A percentile compares a stretch with the other conserved stretches of the same genome.
Evolutionary conservation across 2,113 vertebrate genomes (phyloP).

Genomic region (Ginglymostoma cirratum): DNA sequence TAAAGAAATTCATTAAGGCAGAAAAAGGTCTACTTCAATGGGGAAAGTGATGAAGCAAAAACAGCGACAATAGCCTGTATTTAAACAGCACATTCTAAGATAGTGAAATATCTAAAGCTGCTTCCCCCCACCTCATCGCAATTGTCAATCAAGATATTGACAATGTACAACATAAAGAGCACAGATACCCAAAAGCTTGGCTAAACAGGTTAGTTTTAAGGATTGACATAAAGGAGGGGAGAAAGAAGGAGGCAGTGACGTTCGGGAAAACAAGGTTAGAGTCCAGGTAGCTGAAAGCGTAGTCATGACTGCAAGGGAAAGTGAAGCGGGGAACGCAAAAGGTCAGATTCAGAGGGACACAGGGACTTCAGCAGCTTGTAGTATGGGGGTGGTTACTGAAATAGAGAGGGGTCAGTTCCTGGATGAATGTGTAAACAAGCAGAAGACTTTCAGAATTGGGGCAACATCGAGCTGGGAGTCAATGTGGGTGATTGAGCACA

Average conservation of each 20-base stretch:
- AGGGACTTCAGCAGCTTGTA: background rate
- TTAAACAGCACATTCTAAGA: background rate
- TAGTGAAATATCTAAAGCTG: background rate
- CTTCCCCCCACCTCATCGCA: too few species aligned
- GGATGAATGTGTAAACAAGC: background rate
- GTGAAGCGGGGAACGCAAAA: background rate
- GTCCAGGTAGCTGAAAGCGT: background rate
- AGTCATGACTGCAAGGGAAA: background rate
- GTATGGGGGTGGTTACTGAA: background rate
- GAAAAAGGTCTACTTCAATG: background rate
- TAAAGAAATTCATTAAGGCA: background rate
- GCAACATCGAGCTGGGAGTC: background rate
- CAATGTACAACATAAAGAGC: background rate
- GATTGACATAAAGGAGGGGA: background rate
- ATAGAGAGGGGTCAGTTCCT: background rate
- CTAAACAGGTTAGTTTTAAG: background rate
- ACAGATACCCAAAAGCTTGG: background rate
- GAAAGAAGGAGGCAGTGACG: too few species aligned
- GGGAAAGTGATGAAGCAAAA: background rate
- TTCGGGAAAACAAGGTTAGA: background rate
- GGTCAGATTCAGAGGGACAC: background rate
- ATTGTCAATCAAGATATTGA: background rate
- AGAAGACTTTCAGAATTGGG: background rate
- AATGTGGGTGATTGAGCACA: background rate
- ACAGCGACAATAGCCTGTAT: background rate